Base-by-base conservation (phyloP, 2,113 vertebrate genomes). In the Pycnonotus jocosus region DNA sequence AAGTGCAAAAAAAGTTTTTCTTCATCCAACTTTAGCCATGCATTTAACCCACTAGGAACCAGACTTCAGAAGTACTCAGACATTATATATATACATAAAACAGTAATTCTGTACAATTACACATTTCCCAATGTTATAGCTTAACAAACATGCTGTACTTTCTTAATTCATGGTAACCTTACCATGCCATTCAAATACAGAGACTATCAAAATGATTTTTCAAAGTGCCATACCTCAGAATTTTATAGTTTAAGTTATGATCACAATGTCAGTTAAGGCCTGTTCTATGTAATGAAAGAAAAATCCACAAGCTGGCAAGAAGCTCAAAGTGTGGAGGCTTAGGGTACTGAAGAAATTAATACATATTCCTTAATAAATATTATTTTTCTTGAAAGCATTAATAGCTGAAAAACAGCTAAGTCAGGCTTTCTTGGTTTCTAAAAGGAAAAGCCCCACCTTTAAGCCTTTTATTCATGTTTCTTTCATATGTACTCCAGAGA, bases 81-180 rank as follows among this genome's bases (percentile, higher is more conserved):
- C 47, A 47, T 96, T 84, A 88, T 88, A 94, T 78, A 78, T 91
- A 96, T 5, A 97, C 94, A 94, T 84, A 71, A 88, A 94, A 78
- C 73, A 96, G 92, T 37, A 54, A 95, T 92, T 96, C 93, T 96
- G 79, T 96, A 97, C 96, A 96, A 91, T 35, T 71, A 97, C 94
- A 93, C 94, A 72, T 95, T 95, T 97, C 94, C 95, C 95, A 88
- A 95, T 51, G 73, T 92, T 96, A 94, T 95, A 96, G 74, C 84
- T 96, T 96, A 96, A 90, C 94, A 87, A 97, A 97, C 97, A 96
- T 96, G 97, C 97, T 98, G 93, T 94, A 97, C 97, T 83, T 90
- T 91, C 94, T 92, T 96, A 97, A 95, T 77, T 90, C 94, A 97
- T 97, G 96, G 68, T 88, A 97, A 95, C 66, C 33, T 70, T 71